These are phyloP conservation scores for Labeo calbasu DNA, from an alignment of 2,797 vertebrate genomes.

Conservation along the genomic window DNA sequence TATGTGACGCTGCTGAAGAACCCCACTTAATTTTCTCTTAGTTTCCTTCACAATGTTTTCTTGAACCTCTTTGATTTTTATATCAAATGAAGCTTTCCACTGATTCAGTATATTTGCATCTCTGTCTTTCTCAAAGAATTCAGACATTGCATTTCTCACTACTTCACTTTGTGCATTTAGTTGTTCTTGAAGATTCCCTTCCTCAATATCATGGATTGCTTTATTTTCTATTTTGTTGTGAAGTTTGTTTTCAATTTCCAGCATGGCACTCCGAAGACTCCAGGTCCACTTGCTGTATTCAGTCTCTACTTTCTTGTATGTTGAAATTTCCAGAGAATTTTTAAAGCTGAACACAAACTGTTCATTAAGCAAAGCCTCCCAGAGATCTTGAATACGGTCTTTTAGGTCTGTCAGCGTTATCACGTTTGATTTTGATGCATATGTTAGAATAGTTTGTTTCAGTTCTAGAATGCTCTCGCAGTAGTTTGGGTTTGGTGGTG, in stretches of 20 bases:
- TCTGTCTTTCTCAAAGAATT: constrained; percentile 67
- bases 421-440: constrained; percentile 56
- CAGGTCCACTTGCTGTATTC: constrained; percentile 72
- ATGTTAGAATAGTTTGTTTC: constrained; percentile 62
- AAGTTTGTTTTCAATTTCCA: constrained; percentile 65
- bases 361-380: constrained; percentile 75
- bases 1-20: constrained; percentile 51
- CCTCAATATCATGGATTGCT: constrained; percentile 3
- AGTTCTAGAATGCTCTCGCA: constrained; percentile 75
- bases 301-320: constrained; percentile 71
- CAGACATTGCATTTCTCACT: constrained; percentile 61
- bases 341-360: constrained; percentile 81
- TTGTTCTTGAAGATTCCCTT: not conserved
- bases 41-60: constrained; percentile 60
- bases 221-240: constrained; percentile 63
- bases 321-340: constrained; percentile 74
- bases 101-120: constrained; percentile 65
- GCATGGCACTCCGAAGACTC: constrained; percentile 66
- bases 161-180: constrained; percentile 39
- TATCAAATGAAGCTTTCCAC: constrained; percentile 66
- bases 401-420: constrained; percentile 70
- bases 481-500: constrained; percentile 79
- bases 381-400: constrained; percentile 68
- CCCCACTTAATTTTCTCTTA: constrained; percentile 46
- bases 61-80: constrained; percentile 59